Evolutionary conservation across 2,888 invertebrate species (phyloP), one percentile per base, ranked within the genome.

Genomic region (Eudasyphora cyanicolor): DNA sequence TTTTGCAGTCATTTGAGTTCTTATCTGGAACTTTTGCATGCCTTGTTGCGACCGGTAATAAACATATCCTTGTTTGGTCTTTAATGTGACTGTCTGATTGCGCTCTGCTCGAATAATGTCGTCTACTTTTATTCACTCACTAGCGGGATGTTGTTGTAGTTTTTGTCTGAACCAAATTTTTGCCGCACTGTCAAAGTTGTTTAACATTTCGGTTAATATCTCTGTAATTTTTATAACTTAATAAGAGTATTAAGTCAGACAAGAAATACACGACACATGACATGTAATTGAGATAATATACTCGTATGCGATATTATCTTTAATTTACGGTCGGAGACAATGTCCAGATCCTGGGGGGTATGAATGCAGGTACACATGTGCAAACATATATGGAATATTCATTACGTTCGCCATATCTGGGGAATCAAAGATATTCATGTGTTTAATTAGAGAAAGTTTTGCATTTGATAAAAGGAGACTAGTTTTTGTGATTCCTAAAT

Each of bases 21-120:
- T 79, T 79, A 79, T 79, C 74, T 38, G 38, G 42, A 64, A 73
- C 29, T 54, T 67, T 67, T 1, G 67, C 32, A 67, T 32, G 60
- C 57, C 7, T n/a, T 8, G 14, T 29, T 32, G n/a, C 29, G 27
- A 17, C n/a, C 14, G 14, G 4, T 12, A 24, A 38, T 21, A 38
- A 64, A 62, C 17, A 32, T 14, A 29, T 27, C 17, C 17, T 17
- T 38, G 21, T 21, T n/a, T 19, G 24, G 24, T 10, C 2, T 54
- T 54, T 24, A 27, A 27, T 27, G 27, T 19, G 24, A 27, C 42
- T 42, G 67, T 42, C 21, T 21, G 67, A 0, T 14, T 64, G 1
- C 54, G 21, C 0, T 10, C 8, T 4, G 6, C 8, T 10, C 24
- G 10, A 19, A 54, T 21, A 19, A 5, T n/a, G 21, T 35, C 12